Percentiles rank a stretch among this genome's conserved stretches.
Conservation (phyloP, 2,113 vertebrate genomes). For the Istiophorus platypterus region DNA sequence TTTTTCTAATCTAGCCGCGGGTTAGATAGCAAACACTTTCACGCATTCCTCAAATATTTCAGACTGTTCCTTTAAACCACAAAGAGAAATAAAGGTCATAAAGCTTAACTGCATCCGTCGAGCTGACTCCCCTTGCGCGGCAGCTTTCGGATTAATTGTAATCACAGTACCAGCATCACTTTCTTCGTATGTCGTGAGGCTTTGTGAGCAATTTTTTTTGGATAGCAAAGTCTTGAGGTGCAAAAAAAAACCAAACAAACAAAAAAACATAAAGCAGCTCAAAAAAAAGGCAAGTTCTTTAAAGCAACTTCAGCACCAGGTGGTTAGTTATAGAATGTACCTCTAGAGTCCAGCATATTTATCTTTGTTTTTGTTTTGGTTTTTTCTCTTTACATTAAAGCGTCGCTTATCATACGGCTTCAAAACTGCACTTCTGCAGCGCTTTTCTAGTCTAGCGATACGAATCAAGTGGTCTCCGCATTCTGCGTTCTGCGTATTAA, state of each 20-base stretch:
- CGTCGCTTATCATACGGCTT: constrained; percentile 59
- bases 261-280: not conserved
- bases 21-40: not conserved
- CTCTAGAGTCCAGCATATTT: constrained; percentile 55
- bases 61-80: constrained; percentile 40
- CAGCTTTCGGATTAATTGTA: constrained; percentile 15
- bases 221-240: constrained; percentile 17
- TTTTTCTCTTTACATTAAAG: constrained; percentile 54
- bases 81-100: constrained; percentile 12
- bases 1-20: not conserved
- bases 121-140: constrained; percentile 4
- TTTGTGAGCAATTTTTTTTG: constrained; percentile 48
- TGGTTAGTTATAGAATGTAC: constrained; percentile 30
- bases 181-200: constrained; percentile 51
- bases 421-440: not conserved
- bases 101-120: not conserved
- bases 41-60: not conserved
- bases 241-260: constrained; percentile 10
- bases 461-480: constrained; percentile 49
- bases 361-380: too few species aligned
- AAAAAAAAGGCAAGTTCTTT: constrained; percentile 22
- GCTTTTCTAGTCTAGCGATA: too few species aligned
- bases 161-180: constrained; percentile 51
- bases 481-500: constrained; percentile 61
- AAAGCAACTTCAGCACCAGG: constrained; percentile 57